Conservation (phyloP, 2,888 invertebrate genomes). For the Cheilosia variabilis region DNA sequence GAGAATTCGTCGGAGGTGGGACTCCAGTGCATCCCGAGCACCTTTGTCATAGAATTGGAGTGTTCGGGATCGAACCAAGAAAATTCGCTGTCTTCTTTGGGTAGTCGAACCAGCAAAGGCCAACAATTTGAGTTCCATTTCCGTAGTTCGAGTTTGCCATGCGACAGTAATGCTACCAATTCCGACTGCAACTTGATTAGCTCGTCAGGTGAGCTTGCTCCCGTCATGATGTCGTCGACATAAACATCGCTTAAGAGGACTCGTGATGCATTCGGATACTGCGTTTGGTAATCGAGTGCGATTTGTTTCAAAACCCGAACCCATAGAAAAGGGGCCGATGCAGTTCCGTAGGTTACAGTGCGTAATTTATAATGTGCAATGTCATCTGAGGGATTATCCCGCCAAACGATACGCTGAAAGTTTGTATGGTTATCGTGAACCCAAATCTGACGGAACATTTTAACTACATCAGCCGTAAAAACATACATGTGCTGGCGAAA, state of each 20-base stretch:
- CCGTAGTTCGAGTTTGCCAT: constrained; percentile 36
- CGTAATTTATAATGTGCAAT: constrained; percentile 55
- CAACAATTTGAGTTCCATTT: constrained; percentile 26
- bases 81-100: too few relatives aligned
- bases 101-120: too few relatives aligned
- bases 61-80: too few relatives aligned
- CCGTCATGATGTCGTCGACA: constrained; percentile 25
- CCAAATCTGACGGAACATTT: constrained; percentile 60
- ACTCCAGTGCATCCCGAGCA: too few relatives aligned
- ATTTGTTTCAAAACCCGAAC: constrained; percentile 61
- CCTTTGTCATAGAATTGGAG: too few relatives aligned
- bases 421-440: constrained; percentile 57
- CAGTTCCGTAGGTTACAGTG: constrained; percentile 70
- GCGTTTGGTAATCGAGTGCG: constrained; percentile 41
- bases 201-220: constrained; percentile 13
- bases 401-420: constrained; percentile 71
- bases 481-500: constrained; percentile 2
- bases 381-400: constrained; percentile 27
- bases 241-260: background rate
- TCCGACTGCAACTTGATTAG: constrained; percentile 17
- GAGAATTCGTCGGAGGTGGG: constrained; percentile 20
- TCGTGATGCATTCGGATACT: background rate
- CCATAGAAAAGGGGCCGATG: constrained; percentile 58
- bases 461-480: background rate
- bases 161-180: constrained; percentile 18